Evolutionary conservation across 2,113 vertebrate species (phyloP), one percentile per base, ranked within the genome.

Genomic region (Pygoscelis adeliae): DNA sequence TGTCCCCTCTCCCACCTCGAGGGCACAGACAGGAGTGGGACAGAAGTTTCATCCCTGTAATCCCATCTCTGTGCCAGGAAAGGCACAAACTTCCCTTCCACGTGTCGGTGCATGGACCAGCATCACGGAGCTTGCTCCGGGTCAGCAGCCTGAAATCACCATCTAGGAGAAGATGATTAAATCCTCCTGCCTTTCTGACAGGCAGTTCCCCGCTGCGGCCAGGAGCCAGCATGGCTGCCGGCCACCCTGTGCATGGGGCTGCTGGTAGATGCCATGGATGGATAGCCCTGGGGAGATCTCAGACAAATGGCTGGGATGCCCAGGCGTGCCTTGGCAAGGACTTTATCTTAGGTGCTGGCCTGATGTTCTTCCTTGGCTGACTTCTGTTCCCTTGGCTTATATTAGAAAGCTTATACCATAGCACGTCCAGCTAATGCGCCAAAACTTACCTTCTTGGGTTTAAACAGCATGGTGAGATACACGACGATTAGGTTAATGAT

Each of bases 401-500:
- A 1, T 17, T 23, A 9, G 40, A 27, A 55, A 32, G n/a, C 21
- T n/a, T n/a, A 6, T 5, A 9, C 10, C 17, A 2, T 4, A 34
- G 55, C 47, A 7, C 0, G 1, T 61, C 46, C 23, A 3, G 36
- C 23, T 27, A 12, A 27, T 3, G 6, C 5, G 10, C 22, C 82
- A 19, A 4, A 23, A 12, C 7, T 13, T 3, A 11, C 44, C 47
- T 5, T 15, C 34, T 5, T 11, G 78, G n/a, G 12, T 9, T 36
- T 15, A 14, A 69, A 16, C 12, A 15, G 50, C 7, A 1, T 5
- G 58, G 23, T 34, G 1, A 30, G 56, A 26, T 5, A 4, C 16
- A 1, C 32, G 4, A 4, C 2, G 2, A 10, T 22, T 2, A 2
- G 63, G 30, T 13, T 46, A 26, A 15, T 2, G 56, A 17, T 3